phyloP scores from a whole-genome alignment of 2,797 vertebrate species.

The Microctenopoma steveboyesi region DNA sequence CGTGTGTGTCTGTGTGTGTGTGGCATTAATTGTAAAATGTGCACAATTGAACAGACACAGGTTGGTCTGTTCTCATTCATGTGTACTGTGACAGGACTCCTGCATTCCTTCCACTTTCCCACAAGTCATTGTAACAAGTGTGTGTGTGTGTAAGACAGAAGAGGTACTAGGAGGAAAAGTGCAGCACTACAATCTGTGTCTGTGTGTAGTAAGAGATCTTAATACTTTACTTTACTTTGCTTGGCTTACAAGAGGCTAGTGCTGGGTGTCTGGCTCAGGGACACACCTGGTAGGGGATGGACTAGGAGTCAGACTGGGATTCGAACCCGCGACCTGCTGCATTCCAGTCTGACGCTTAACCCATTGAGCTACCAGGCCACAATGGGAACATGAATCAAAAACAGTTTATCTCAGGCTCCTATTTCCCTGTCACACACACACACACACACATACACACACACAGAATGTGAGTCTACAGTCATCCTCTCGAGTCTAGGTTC shows the following conservation, averaged over 20 bases:
- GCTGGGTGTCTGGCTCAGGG: no score
- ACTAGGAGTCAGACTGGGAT: no score
- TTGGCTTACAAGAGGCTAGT: no score
- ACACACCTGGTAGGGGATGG: no score
- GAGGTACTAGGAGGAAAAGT: constrained; percentile 15
- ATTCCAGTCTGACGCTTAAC: no score
- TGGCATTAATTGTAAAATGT: background rate
- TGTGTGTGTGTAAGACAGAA: constrained; percentile 35
- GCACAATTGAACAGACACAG: constrained; percentile 4
- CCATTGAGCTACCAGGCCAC: no score
- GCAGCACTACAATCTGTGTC: constrained; percentile 18
- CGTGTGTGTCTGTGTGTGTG: background rate
- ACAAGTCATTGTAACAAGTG: constrained; percentile 32
- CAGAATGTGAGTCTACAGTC: background rate
- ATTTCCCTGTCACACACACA: background rate
- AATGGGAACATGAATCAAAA: constrained; percentile 25
- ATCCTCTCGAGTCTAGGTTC: background rate
- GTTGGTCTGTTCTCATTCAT: constrained; percentile 44
- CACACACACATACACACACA: background rate
- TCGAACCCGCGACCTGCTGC: no score
- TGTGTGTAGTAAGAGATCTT: constrained; percentile 20
- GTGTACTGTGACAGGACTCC: constrained; percentile 32
- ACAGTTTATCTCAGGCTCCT: constrained; percentile 34
- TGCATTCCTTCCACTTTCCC: constrained; percentile 67
- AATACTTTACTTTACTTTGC: background rate